phyloP scores from a whole-genome alignment of 2,888 invertebrate species.

The Drosophila formosana region DNA sequence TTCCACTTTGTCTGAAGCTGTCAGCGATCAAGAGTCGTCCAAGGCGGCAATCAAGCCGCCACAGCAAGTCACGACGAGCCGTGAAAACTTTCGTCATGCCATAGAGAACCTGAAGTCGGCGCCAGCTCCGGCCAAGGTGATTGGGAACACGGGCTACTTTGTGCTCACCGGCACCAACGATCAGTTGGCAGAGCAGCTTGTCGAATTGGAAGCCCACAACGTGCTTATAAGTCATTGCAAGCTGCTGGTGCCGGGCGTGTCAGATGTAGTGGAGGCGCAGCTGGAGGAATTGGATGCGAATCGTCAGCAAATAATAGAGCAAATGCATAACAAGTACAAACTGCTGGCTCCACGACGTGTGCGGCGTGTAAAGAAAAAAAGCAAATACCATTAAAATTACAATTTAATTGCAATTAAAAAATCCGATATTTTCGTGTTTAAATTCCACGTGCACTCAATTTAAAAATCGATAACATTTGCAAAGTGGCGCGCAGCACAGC shows the following conservation, averaged over 20 bases:
- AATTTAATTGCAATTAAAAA: neutral
- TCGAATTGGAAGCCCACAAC: constrained; percentile 23
- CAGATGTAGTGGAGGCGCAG: constrained; percentile 45
- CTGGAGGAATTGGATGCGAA: constrained; percentile 34
- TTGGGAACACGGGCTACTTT: constrained; percentile 60
- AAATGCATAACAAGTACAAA: constrained; percentile 39
- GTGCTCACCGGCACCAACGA: constrained; percentile 50
- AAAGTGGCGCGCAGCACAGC: constrained; percentile 29
- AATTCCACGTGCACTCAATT: constrained; percentile 37
- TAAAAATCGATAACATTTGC: constrained; percentile 30
- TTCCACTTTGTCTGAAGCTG: neutral
- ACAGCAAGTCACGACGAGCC: neutral
- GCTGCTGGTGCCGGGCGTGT: constrained; percentile 17
- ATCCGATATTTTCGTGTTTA: neutral
- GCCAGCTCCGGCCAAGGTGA: constrained; percentile 1
- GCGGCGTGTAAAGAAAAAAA: constrained; percentile 12
- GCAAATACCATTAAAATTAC: constrained; percentile 27
- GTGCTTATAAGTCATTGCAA: constrained; percentile 11
- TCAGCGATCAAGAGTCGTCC: neutral
- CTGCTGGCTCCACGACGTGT: constrained; percentile 21
- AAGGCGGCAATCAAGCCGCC: neutral
- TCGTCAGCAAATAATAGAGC: constrained; percentile 31
- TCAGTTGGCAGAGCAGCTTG: constrained; percentile 41
- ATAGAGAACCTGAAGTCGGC: neutral
- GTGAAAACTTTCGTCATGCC: neutral